Evolutionary conservation across 2,113 vertebrate species (phyloP), one percentile per base, ranked within the genome.

Genomic region (Tragelaphus buxtoni): DNA sequence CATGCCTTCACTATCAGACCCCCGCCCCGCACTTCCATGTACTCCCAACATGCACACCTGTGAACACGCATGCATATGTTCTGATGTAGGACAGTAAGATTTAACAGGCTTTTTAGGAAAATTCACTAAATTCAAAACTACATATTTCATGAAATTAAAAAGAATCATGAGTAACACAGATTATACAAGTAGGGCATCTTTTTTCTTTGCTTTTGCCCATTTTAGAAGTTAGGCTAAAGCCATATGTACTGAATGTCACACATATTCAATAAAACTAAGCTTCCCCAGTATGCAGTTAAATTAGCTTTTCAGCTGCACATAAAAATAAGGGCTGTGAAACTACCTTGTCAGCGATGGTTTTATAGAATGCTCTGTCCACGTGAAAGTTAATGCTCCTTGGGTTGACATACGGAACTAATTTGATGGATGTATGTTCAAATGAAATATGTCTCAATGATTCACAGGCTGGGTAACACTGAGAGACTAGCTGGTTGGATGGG

Each of bases 371-470:
- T 79, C 82, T 56, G 42, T 94, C 45, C 89, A 11, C 16, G 72
- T 24, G 74, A 83, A 84, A 82, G 93, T 81, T 80, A 82, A 94
- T 76, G 79, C 95, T 95, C 87, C 87, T 84, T 86, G 79, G 45
- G 58, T 90, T 96, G 97, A 88, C 92, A 72, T 56, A 69, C 2
- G 45, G 87, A 97, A 88, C 92, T 97, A 91, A 90, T 97, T 96
- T 96, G 97, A 96, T 97, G 96, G 97, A 97, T 97, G 94, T 5
- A 9, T 74, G 49, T 97, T 95, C 95, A 90, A 77, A 94, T 92
- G 84, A 92, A 92, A 84, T 90, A 53, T 81, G 94, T 91, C 94
- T 89, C 63, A 9, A 1, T 58, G 58, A 90, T 82, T 90, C 88
- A 96, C 61, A 77, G 82, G 6, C 80, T 82, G 88, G 49, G 32